Percentiles rank a stretch among this genome's conserved stretches.
These are phyloP conservation scores for Zaprionus camerounensis DNA, from an alignment of 1,140 invertebrate species.

Conservation along the genomic window DNA sequence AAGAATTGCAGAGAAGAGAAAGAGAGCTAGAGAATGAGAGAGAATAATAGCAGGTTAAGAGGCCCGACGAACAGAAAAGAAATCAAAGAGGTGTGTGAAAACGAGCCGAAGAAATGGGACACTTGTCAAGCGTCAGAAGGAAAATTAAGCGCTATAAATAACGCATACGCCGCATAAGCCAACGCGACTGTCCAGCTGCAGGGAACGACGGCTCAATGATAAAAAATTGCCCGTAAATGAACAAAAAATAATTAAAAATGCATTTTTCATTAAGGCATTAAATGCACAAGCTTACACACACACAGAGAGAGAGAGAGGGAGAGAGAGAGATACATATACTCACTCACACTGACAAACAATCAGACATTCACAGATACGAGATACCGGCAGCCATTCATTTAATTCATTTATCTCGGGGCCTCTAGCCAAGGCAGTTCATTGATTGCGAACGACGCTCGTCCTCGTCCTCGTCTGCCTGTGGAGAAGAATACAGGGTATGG, in stretches of 20 bases:
- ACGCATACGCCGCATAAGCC: constrained; percentile 76
- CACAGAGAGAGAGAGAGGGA: not conserved
- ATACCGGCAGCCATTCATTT: constrained; percentile 65
- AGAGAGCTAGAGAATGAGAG: not conserved
- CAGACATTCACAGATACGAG: constrained; percentile 20
- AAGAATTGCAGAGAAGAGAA: not conserved
- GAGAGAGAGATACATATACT: not conserved
- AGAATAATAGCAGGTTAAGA: no score
- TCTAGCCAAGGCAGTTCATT: constrained; percentile 58
- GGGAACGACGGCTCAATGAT: constrained; percentile 25
- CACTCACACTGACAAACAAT: constrained; percentile 17
- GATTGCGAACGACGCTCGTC: constrained; percentile 48
- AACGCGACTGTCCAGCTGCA: constrained; percentile 31
- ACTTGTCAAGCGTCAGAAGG: constrained; percentile 54
- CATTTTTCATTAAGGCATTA: constrained; percentile 82
- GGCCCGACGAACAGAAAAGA: not conserved
- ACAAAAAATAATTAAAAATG: constrained; percentile 82
- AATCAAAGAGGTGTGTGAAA: not conserved
- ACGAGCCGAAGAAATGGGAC: not conserved
- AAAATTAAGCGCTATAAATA: constrained; percentile 69
- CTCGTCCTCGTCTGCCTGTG: not conserved
- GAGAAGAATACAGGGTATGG: not conserved
- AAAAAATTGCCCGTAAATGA: constrained; percentile 68
- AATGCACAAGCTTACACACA: constrained; percentile 42
- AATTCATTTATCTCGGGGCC: constrained; percentile 76